Percentiles rank a stretch among this genome's conserved stretches.
These are phyloP conservation scores for Euplexia lucipara DNA, from an alignment of 2,888 invertebrate species.

Conservation along the genomic window DNA sequence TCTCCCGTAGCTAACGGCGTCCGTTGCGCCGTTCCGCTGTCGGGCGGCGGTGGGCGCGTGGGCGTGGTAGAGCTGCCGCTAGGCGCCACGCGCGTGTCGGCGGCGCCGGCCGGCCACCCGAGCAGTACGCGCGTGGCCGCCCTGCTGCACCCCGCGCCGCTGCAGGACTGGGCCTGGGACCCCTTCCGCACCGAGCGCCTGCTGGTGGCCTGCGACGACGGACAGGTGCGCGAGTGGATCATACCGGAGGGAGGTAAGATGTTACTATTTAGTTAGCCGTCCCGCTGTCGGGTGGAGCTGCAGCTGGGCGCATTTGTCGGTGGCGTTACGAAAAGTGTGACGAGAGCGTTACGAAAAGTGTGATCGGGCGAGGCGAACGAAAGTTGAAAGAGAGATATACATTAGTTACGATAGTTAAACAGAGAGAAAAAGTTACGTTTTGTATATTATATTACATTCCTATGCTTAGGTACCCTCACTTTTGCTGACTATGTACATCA, in stretches of 20 bases:
- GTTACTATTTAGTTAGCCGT: too few relatives aligned
- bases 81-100: slow-evolving; percentile 73
- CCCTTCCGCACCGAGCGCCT: slow-evolving; percentile 96
- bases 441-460: too few relatives aligned
- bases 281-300: too few relatives aligned
- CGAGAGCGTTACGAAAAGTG: too few relatives aligned
- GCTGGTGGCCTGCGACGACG: slow-evolving; percentile 97
- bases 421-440: too few relatives aligned
- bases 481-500: too few relatives aligned
- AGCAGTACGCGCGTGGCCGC: slow-evolving; percentile 96
- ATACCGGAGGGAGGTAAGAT: slow-evolving; percentile 92
- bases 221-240: slow-evolving; percentile 95
- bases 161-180: slow-evolving; percentile 98
- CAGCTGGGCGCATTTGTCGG: too few relatives aligned
- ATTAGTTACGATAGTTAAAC: too few relatives aligned
- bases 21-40: slow-evolving; percentile 97
- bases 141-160: slow-evolving; percentile 96
- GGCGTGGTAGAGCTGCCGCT: slow-evolving; percentile 93
- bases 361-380: too few relatives aligned
- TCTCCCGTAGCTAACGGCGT: slow-evolving; percentile 94
- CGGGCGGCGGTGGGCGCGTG: slow-evolving; percentile 97
- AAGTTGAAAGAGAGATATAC: too few relatives aligned
- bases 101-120: slow-evolving; percentile 92
- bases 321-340: too few relatives aligned
- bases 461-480: too few relatives aligned